phyloP scores from a whole-genome alignment of 2,797 vertebrate species.

The Centropyge bicolor region DNA sequence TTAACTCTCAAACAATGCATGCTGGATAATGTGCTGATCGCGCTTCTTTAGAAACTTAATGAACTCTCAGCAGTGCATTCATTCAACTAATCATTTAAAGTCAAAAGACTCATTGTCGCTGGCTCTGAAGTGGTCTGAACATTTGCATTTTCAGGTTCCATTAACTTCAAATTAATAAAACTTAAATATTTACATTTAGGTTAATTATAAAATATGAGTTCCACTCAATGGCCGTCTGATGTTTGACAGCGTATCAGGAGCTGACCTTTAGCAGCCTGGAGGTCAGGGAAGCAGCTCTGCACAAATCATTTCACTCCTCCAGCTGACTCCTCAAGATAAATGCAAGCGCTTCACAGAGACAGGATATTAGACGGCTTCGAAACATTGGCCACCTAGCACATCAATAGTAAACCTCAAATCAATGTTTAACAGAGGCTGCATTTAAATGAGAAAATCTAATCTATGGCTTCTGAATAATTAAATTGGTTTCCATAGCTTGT shows the following conservation, averaged over 20 bases:
- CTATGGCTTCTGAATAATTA: slow-evolving; percentile 68
- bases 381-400: slow-evolving; percentile 61
- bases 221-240: neutral
- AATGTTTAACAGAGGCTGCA: slow-evolving; percentile 68
- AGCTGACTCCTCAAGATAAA: slow-evolving; percentile 43
- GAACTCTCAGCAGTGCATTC: neutral
- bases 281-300: slow-evolving; percentile 35
- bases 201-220: neutral
- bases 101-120: neutral
- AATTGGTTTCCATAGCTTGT: slow-evolving; percentile 55
- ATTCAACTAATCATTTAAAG: neutral
- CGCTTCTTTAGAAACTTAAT: neutral
- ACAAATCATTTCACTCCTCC: slow-evolving; percentile 18
- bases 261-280: slow-evolving; percentile 36
- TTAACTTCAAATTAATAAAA: neutral
- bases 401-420: slow-evolving; percentile 69
- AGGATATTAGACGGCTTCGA: slow-evolving; percentile 56
- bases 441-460: slow-evolving; percentile 74
- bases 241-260: slow-evolving; percentile 2
- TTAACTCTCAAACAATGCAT: neutral
- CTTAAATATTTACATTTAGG: neutral
- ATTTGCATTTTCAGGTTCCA: neutral
- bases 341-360: slow-evolving; percentile 20
- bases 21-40: neutral
- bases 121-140: neutral